Conservation (phyloP, 64 coral and sea anemone species). For the Dendronephthya gigantea region DNA sequence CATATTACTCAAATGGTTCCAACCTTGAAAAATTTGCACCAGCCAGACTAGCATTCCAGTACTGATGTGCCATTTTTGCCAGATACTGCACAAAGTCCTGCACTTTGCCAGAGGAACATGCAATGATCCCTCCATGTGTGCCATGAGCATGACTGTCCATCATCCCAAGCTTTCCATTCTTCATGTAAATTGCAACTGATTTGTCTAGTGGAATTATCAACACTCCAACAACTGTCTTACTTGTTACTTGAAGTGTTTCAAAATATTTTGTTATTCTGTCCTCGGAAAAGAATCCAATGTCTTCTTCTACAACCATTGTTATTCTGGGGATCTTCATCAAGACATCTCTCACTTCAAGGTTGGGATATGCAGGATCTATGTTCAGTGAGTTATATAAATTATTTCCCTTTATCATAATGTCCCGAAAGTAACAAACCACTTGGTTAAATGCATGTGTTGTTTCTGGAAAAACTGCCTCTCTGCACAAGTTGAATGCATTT, state of each 20-base stretch:
- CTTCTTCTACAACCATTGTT: background rate
- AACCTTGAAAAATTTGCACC: conserved; percentile 21
- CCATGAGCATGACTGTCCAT: background rate
- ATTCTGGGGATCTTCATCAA: background rate
- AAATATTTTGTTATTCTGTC: background rate
- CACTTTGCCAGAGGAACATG: background rate
- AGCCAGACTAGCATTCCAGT: conserved; percentile 1
- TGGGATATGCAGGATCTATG: background rate
- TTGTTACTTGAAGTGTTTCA: background rate
- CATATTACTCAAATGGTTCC: background rate
- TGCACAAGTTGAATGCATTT: background rate
- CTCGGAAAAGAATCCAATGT: background rate
- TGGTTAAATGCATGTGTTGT: background rate
- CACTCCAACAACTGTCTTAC: background rate
- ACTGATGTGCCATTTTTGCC: background rate
- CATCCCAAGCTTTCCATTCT: background rate
- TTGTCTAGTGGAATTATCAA: background rate
- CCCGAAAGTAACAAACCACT: background rate
- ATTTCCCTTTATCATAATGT: background rate
- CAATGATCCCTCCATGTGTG: background rate
- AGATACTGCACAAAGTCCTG: background rate
- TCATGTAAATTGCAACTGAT: background rate
- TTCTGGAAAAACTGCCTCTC: background rate
- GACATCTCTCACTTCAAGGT: background rate
- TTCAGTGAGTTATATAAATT: background rate